Evolutionary conservation across 2,888 invertebrate species (phyloP), one percentile per base, ranked within the genome.

Genomic region (Cremastinae sp.): DNA sequence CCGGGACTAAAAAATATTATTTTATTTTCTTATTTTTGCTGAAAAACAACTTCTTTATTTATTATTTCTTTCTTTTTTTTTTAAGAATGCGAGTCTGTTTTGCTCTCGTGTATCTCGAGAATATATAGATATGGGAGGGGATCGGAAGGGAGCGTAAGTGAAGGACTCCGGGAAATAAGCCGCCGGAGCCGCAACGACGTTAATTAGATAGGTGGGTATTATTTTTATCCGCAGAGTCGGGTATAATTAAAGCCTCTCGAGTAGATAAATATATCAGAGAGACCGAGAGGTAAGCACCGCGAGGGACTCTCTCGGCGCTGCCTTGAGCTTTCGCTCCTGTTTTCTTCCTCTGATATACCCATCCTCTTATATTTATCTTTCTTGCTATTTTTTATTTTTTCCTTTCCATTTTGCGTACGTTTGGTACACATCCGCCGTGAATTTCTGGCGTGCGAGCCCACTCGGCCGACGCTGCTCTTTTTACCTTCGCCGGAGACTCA

Each of bases 231-330:
- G 79, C 76, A 78, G 79, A 80, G 79, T 78, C 78, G 74, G 74
- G 75, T 65, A 78, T 88, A 89, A 89, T 89, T 89, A 89, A 89
- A 89, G 88, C 87, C 88, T 87, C 86, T 87, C 86, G 87, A 89
- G 89, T 88, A 88, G 87, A 87, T 89, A 89, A 88, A 89, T 89
- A 89, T 88, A 76, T 76, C 76, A 76, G 76, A 76, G 73, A 58
- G 87, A 84, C 84, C 84, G 87, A 86, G 85, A 65, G 86, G 62
- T 69, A 71, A 66, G 71, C 66, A 75, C 53, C 64, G 20, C 43
- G 62, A 58, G 68, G 47, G 72, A 41, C 64, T 76, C 69, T 28
- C 28, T 5, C 28, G 28, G 28, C 68, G 71, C 51, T 71, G 62
- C 65, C 62, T 62, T 22, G 66, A 72, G 69, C 66, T 74, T 61